A percentile compares a stretch with the other conserved stretches of the same genome.
phyloP scores from a whole-genome alignment of 2,113 vertebrate genomes.

The Scartelaos histophorus region DNA sequence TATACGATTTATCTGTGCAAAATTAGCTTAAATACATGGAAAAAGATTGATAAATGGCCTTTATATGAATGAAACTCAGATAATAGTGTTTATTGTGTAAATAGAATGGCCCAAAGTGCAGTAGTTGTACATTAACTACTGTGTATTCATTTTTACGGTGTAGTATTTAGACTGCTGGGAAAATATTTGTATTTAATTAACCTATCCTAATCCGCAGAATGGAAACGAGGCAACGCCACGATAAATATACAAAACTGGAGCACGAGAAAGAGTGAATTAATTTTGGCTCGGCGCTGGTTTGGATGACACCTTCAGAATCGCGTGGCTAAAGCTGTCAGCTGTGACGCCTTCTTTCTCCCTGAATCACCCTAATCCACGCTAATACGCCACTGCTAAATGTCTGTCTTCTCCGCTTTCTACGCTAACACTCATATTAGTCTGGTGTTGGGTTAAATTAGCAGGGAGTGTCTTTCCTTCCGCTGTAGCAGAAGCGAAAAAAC shows the following conservation, averaged over 20 bases:
- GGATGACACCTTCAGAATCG: conserved; percentile 65
- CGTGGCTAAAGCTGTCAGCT: conserved; percentile 63
- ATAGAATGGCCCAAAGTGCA: too few relatives aligned
- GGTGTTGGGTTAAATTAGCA: conserved; percentile 51
- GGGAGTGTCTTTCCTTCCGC: conserved; percentile 24
- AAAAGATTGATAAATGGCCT: too few relatives aligned
- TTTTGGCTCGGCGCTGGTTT: conserved; percentile 52
- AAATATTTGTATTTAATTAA: conserved; percentile 52
- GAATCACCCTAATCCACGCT: conserved; percentile 66
- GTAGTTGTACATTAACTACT: not conserved
- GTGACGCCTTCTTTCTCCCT: conserved; percentile 43
- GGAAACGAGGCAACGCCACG: conserved; percentile 24
- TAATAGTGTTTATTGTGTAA: too few relatives aligned
- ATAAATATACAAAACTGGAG: conserved; percentile 51
- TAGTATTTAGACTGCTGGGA: conserved; percentile 48
- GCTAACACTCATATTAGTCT: conserved; percentile 36
- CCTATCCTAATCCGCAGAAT: conserved; percentile 23
- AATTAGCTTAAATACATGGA: too few relatives aligned
- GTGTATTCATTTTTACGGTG: conserved; percentile 24
- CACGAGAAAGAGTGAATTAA: conserved; percentile 54
- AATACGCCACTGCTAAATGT: conserved; percentile 57
- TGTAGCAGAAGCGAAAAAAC: conserved; percentile 10
- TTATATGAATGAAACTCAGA: too few relatives aligned
- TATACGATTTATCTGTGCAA: too few relatives aligned
- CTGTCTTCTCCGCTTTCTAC: conserved; percentile 39